These are phyloP conservation scores for Sciurus carolinensis DNA, from an alignment of 2,797 vertebrate genomes.

Conservation along the genomic window DNA sequence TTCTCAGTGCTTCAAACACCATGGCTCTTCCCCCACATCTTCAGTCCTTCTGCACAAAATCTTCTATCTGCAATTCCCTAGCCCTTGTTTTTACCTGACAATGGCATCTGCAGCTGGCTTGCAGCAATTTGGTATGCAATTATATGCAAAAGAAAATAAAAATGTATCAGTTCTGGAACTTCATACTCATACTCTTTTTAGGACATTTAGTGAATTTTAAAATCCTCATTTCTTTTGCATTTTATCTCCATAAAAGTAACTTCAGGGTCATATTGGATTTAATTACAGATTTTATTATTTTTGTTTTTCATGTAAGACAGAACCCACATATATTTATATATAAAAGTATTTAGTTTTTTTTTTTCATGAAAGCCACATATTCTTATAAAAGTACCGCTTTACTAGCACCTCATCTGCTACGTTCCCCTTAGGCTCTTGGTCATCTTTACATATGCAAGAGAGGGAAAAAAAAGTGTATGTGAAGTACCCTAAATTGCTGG, in stretches of 20 bases:
- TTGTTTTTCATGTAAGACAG: background rate
- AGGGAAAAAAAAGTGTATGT: background rate
- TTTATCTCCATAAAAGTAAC: background rate
- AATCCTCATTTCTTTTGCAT: background rate
- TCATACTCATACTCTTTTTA: background rate
- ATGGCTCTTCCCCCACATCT: background rate
- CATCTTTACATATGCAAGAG: background rate
- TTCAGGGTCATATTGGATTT: conserved; percentile 15
- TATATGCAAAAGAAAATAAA: background rate
- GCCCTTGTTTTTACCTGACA: background rate
- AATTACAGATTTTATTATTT: background rate
- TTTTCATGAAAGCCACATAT: background rate
- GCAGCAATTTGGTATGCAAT: background rate
- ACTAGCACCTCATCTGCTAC: background rate
- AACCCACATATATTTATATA: background rate
- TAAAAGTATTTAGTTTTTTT: background rate
- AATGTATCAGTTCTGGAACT: background rate
- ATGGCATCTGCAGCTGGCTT: background rate
- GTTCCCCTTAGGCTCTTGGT: background rate
- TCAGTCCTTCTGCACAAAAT: background rate
- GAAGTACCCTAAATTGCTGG: background rate
- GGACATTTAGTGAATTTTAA: background rate
- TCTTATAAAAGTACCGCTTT: background rate
- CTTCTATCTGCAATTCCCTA: background rate
- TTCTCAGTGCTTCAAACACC: background rate